Evolutionary conservation across 2,797 vertebrate genomes (phyloP), one percentile per base, ranked within the genome.

Genomic region (Scolopax rusticola): DNA sequence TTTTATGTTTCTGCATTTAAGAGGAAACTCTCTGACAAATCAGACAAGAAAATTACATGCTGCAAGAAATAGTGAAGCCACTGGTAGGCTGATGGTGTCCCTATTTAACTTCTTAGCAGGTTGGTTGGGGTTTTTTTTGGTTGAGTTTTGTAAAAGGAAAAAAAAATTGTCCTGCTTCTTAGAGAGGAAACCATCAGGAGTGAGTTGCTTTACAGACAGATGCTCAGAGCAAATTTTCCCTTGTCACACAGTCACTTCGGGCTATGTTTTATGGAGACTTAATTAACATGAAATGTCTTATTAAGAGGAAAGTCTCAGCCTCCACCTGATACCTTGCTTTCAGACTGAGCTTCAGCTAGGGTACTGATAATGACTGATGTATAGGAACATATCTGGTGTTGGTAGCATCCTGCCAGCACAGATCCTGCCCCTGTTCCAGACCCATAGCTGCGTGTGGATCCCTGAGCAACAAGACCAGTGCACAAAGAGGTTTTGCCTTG

Each of bases 11-110:
- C 75, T 91, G 71, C 51, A 19, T 75, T 51, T 54, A 85, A 68
- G 61, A 96, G 93, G 91, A 96, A 96, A 75, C 87, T 81, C 91
- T 82, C 64, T 90, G 95, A 91, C 82, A 93, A 81, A 84, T 84
- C 82, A 96, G 95, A 96, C 82, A 43, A 86, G 96, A 97, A 96
- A 97, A 97, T 96, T 82, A 95, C 79, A 96, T 6, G 84, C 89
- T 96, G 92, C 84, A 78, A 95, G 92, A 92, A 97, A 96, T 68
- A 93, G 87, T 71, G 91, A 79, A 93, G 87, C 95, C 4, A 6
- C 65, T 80, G 69, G 84, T 87, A 86, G 91, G 89, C 69, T 93
- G 89, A 17, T 87, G 89, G 41, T 65, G 61, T 93, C 95, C 92
- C 54, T 86, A 15, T 81, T 94, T 97, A 50, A 89, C 92, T 89